Conservation (phyloP, 1,140 invertebrate genomes). For the Nebria ingens region DNA sequence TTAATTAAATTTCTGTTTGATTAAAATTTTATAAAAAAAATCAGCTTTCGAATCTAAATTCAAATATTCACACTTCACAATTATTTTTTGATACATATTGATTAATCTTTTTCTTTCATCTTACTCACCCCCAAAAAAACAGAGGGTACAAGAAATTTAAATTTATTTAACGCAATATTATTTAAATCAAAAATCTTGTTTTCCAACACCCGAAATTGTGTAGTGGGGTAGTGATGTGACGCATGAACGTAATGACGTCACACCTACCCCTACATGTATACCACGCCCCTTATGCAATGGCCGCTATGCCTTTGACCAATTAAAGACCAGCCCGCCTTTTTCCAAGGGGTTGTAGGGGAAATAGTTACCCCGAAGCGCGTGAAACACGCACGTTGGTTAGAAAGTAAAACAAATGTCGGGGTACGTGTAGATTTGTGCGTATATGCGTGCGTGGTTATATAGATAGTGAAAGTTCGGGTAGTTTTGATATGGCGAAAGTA, state of each 20-base stretch:
- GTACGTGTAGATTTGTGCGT: neutral
- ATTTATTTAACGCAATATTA: constrained; percentile 6
- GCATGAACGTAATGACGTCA: neutral
- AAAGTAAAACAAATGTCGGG: neutral
- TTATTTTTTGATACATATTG: neutral
- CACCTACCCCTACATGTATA: neutral
- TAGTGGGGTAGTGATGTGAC: neutral
- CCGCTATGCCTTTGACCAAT: neutral
- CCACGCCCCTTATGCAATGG: neutral
- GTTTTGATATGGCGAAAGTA: neutral
- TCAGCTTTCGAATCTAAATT: neutral
- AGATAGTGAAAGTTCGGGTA: neutral
- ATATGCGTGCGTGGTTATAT: neutral
- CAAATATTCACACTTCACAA: neutral
- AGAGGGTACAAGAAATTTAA: neutral
- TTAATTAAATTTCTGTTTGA: too few relatives aligned
- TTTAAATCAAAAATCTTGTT: constrained; percentile 2
- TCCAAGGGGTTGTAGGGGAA: constrained; percentile 1
- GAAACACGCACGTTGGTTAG: neutral
- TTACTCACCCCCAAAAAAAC: too few relatives aligned
- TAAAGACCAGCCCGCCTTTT: neutral
- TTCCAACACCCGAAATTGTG: too few relatives aligned
- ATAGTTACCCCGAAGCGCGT: neutral
- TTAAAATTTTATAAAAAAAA: too few relatives aligned
- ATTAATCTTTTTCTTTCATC: neutral